These are phyloP conservation scores for Bolinopsis microptera DNA, from an alignment of 37 sponge, comb jelly and placozoan genomes.

Conservation along the genomic window DNA sequence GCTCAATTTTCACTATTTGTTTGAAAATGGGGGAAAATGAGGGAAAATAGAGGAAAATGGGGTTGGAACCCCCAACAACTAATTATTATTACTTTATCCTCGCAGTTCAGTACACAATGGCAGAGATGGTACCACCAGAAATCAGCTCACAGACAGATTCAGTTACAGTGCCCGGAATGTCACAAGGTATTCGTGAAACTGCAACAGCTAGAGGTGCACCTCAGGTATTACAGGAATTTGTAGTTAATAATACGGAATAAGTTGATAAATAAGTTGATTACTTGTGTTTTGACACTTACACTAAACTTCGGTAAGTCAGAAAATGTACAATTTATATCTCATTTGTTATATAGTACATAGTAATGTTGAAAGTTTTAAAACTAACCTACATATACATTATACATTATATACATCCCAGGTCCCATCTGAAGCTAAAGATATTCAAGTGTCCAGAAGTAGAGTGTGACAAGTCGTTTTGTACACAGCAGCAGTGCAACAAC, in stretches of 20 bases:
- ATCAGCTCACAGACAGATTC: slow-evolving; percentile 18
- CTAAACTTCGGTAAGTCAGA: no score
- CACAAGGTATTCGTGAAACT: slow-evolving; percentile 4
- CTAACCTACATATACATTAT: not conserved
- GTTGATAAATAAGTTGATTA: no score
- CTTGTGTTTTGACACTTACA: no score
- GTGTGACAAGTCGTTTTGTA: slow-evolving; percentile 50
- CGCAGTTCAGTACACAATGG: slow-evolving; percentile 32
- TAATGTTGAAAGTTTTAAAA: no score
- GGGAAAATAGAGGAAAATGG: no score
- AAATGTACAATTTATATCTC: no score
- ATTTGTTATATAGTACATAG: no score
- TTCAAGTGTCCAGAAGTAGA: not conserved
- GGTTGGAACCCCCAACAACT: not conserved
- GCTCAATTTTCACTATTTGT: no score
- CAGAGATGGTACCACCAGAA: slow-evolving; percentile 19
- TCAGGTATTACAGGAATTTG: slow-evolving; percentile 26
- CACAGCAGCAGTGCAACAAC: slow-evolving; percentile 35
- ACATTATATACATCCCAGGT: no score
- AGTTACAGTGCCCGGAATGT: slow-evolving; percentile 47
- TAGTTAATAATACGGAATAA: no score
- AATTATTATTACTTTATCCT: not conserved
- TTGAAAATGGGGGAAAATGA: no score
- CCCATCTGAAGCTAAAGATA: slow-evolving; percentile 10
- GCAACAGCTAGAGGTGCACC: slow-evolving; percentile 51